phyloP scores from a whole-genome alignment of 2,888 invertebrate genomes.

The Yponomeuta malinellus region DNA sequence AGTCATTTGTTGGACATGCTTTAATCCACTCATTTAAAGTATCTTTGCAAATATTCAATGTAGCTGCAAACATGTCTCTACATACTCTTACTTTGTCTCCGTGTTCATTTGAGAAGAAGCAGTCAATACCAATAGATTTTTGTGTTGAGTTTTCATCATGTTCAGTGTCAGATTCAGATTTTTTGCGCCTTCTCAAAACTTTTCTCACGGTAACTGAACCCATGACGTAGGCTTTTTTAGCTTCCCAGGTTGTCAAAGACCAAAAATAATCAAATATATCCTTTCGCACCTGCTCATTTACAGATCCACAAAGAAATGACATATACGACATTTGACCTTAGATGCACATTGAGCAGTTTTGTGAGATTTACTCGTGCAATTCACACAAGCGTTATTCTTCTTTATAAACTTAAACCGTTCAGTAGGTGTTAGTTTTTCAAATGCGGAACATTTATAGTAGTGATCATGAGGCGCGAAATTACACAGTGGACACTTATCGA shows the following conservation, averaged over 20 bases:
- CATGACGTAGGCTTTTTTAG: slow-evolving; percentile 14
- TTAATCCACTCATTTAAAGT: slow-evolving; percentile 7
- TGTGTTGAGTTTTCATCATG: background rate
- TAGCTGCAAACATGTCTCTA: slow-evolving; percentile 16
- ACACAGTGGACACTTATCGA: no score
- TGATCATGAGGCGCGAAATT: no score
- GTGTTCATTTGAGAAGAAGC: slow-evolving; percentile 15
- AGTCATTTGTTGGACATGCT: slow-evolving; percentile 12
- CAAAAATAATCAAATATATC: slow-evolving; percentile 17
- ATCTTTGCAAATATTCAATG: slow-evolving; percentile 8
- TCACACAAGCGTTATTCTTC: no score
- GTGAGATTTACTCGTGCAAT: no score
- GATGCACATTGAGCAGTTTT: no score
- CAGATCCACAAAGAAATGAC: slow-evolving; percentile 15
- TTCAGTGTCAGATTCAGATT: slow-evolving; percentile 7
- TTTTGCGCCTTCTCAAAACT: slow-evolving; percentile 14
- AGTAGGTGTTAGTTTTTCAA: no score
- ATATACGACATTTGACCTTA: background rate
- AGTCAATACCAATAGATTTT: slow-evolving; percentile 15
- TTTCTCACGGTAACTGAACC: slow-evolving; percentile 10
- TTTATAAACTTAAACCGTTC: no score
- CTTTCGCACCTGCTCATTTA: slow-evolving; percentile 9
- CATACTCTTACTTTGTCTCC: slow-evolving; percentile 16
- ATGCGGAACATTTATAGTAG: no score
- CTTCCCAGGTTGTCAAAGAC: slow-evolving; percentile 16